Evolutionary conservation across 2,113 vertebrate genomes (phyloP).

Genomic region (Protobothrops flavoviridis): DNA sequence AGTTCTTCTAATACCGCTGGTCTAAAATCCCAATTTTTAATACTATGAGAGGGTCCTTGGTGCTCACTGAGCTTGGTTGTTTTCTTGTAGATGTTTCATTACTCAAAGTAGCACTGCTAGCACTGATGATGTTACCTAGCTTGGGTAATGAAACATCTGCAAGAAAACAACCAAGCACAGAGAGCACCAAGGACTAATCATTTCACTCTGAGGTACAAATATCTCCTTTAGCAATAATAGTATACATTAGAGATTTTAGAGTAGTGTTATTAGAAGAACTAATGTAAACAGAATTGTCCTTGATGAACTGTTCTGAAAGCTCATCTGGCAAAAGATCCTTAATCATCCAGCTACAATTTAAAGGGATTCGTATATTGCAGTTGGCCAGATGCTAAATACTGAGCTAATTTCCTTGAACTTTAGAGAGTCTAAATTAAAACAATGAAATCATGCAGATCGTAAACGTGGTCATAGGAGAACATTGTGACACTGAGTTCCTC

Average conservation of each 20-base stretch:
- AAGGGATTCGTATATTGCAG: accelerated
- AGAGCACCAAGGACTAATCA: too few relatives aligned
- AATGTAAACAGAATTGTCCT: background rate
- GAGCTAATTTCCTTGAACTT: slow-evolving; percentile 24
- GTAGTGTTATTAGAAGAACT: accelerated
- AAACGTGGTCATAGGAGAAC: background rate
- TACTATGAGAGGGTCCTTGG: background rate
- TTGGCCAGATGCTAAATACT: background rate
- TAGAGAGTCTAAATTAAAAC: background rate
- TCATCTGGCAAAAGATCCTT: background rate
- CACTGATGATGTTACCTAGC: too few relatives aligned
- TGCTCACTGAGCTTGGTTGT: too few relatives aligned
- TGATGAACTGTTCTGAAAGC: background rate
- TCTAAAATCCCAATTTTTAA: background rate
- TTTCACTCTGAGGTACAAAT: too few relatives aligned
- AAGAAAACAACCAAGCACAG: too few relatives aligned
- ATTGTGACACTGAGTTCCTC: background rate
- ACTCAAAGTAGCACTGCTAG: too few relatives aligned
- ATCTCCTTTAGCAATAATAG: background rate
- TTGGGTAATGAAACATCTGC: too few relatives aligned
- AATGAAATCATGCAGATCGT: background rate
- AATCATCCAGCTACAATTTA: background rate
- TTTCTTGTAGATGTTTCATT: too few relatives aligned
- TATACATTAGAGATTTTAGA: background rate
- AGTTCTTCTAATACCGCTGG: accelerated